These are phyloP conservation scores for Pseudomyrmex gracilis DNA, from an alignment of 1,140 invertebrate species.

Conservation along the genomic window DNA sequence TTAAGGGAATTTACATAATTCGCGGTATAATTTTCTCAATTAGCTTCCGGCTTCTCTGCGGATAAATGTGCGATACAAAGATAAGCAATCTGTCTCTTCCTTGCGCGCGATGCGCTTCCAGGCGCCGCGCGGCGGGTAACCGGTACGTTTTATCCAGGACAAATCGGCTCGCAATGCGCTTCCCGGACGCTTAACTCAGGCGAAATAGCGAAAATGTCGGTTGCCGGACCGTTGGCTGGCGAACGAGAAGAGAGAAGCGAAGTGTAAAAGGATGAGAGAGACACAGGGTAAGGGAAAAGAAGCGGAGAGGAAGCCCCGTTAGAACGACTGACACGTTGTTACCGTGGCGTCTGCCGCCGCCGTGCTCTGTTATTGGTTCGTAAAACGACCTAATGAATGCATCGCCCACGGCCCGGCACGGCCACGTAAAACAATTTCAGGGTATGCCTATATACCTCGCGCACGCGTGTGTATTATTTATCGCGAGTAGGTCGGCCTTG, in stretches of 20 bases:
- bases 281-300: slow-evolving; percentile 37
- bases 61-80: slow-evolving; percentile 37
- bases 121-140: slow-evolving; percentile 7
- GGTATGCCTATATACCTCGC: slow-evolving; percentile 59
- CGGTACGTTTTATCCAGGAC: slow-evolving; percentile 42
- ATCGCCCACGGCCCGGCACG: slow-evolving; percentile 77
- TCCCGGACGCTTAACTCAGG: slow-evolving; percentile 43
- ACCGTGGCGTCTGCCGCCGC: slow-evolving; percentile 74
- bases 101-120: not conserved
- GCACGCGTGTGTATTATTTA: slow-evolving; percentile 72
- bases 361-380: slow-evolving; percentile 82
- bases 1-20: slow-evolving; percentile 13
- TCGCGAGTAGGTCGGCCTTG: slow-evolving; percentile 74
- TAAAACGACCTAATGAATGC: slow-evolving; percentile 85
- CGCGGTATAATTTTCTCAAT: slow-evolving; percentile 35
- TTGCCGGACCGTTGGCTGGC: slow-evolving; percentile 32
- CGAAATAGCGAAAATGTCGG: slow-evolving; percentile 61
- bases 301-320: slow-evolving; percentile 80
- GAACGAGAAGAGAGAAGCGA: slow-evolving; percentile 13
- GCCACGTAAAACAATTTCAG: slow-evolving; percentile 79
- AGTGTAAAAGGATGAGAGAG: not conserved
- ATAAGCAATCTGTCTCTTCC: slow-evolving; percentile 33
- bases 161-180: slow-evolving; percentile 27
- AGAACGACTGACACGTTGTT: slow-evolving; percentile 84
- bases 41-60: slow-evolving; percentile 18